Percentiles rank a stretch among this genome's conserved stretches.
Conservation (phyloP, 2,797 vertebrate species). For the Danio choprae region DNA sequence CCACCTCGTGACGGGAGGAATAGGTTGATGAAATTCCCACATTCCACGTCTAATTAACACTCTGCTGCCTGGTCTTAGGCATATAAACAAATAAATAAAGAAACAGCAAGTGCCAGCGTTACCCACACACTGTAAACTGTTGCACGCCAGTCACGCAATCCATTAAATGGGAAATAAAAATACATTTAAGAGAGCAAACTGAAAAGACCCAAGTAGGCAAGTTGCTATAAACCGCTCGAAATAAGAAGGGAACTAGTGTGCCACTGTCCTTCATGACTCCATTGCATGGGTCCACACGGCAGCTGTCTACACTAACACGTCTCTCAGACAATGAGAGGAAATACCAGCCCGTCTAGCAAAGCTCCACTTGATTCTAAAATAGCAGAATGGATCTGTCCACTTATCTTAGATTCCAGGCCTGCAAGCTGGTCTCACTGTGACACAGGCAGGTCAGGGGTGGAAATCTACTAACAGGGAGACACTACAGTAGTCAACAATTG, state of each 20-base stretch:
- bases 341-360: slow-evolving; percentile 43
- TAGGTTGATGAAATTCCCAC: slow-evolving; percentile 41
- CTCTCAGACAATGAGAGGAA: slow-evolving; percentile 55
- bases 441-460: slow-evolving; percentile 13
- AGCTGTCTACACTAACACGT: slow-evolving; percentile 15
- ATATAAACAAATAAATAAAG: slow-evolving; percentile 35
- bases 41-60: slow-evolving; percentile 53
- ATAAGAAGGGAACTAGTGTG: slow-evolving; percentile 31
- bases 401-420: slow-evolving; percentile 7
- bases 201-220: slow-evolving; percentile 2
- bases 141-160: slow-evolving; percentile 30
- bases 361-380: slow-evolving; percentile 28
- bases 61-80: slow-evolving; percentile 19
- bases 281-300: slow-evolving; percentile 24
- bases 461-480: background rate
- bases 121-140: slow-evolving; percentile 23
- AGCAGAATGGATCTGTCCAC: slow-evolving; percentile 31
- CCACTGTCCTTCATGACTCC: slow-evolving; percentile 16
- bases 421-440: background rate
- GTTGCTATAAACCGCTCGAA: slow-evolving; percentile 15
- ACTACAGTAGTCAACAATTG: background rate
- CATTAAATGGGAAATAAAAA: slow-evolving; percentile 33
- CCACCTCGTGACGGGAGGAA: slow-evolving; percentile 6
- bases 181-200: slow-evolving; percentile 21
- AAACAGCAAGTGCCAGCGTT: slow-evolving; percentile 3